A percentile compares a stretch with the other conserved stretches of the same genome.
Conservation (phyloP, 2,888 invertebrate genomes). For the Helicoverpa assulta region DNA sequence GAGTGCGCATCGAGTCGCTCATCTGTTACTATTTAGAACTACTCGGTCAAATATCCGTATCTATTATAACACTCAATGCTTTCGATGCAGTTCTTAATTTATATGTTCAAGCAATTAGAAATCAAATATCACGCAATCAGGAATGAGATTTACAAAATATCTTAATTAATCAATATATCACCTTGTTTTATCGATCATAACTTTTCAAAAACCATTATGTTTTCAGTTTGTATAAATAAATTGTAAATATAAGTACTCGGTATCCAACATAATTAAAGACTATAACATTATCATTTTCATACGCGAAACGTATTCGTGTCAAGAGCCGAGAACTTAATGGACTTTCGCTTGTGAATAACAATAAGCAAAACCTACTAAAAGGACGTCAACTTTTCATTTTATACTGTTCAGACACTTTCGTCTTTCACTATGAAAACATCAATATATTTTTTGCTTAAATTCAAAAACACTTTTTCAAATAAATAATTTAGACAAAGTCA, state of each 20-base stretch:
- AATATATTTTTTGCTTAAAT: background rate
- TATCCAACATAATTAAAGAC: constrained; percentile 76
- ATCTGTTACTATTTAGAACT: constrained; percentile 68
- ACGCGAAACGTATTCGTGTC: constrained; percentile 68
- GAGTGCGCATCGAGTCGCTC: constrained; percentile 62
- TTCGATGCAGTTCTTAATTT: background rate
- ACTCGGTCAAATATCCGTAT: constrained; percentile 63
- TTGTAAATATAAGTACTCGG: constrained; percentile 66
- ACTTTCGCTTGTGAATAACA: constrained; percentile 73
- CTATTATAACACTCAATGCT: constrained; percentile 45
- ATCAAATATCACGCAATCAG: too few species aligned
- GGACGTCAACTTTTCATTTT: constrained; percentile 35
- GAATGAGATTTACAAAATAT: too few species aligned
- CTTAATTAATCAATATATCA: too few species aligned
- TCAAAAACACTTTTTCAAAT: too few species aligned
- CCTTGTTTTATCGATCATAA: too few species aligned
- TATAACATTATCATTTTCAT: constrained; percentile 77
- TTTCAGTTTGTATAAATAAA: constrained; percentile 58
- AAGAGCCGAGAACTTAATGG: constrained; percentile 63
- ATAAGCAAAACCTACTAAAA: constrained; percentile 61
- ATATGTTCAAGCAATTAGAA: too few species aligned
- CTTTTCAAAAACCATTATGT: constrained; percentile 42
- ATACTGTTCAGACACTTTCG: background rate
- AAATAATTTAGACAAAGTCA: background rate
- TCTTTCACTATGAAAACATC: constrained; percentile 30